phyloP scores from a whole-genome alignment of 2,797 vertebrate species.

The Neosilurus mollespiculum region DNA sequence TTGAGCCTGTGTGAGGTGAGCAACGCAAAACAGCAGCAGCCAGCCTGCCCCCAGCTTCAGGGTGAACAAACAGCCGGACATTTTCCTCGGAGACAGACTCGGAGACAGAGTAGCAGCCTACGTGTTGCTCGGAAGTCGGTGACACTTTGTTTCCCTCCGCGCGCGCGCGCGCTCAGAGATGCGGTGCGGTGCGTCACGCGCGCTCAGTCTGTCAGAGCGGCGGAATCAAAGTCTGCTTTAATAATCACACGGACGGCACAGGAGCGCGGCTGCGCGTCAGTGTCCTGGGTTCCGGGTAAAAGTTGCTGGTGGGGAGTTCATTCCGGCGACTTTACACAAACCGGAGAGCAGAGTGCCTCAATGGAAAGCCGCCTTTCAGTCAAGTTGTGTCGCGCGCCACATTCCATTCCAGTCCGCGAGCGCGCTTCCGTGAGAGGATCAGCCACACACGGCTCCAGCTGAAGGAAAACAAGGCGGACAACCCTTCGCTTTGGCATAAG shows the following conservation, averaged over 20 bases:
- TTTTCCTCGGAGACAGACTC: conserved; percentile 58
- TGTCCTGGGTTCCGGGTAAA: not conserved
- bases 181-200: conserved; percentile 17
- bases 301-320: conserved; percentile 18
- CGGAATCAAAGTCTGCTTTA: not conserved
- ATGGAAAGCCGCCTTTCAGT: not conserved
- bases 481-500: conserved; percentile 18
- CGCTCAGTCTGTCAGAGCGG: not conserved
- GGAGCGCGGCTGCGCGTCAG: not conserved
- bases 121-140: conserved; percentile 71
- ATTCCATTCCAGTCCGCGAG: not conserved
- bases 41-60: conserved; percentile 66
- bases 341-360: not conserved
- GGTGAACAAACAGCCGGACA: conserved; percentile 41
- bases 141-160: conserved; percentile 9
- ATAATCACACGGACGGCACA: not conserved
- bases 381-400: conserved; percentile 10
- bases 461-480: conserved; percentile 17
- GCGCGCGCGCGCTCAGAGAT: conserved; percentile 8
- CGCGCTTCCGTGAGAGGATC: not conserved
- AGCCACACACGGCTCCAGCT: not conserved
- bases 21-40: conserved; percentile 67
- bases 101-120: conserved; percentile 56
- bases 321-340: not conserved
- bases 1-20: conserved; percentile 68